Evolutionary conservation across 2,797 vertebrate species (phyloP), one percentile per base, ranked within the genome.

Genomic region (Falco rusticolus): DNA sequence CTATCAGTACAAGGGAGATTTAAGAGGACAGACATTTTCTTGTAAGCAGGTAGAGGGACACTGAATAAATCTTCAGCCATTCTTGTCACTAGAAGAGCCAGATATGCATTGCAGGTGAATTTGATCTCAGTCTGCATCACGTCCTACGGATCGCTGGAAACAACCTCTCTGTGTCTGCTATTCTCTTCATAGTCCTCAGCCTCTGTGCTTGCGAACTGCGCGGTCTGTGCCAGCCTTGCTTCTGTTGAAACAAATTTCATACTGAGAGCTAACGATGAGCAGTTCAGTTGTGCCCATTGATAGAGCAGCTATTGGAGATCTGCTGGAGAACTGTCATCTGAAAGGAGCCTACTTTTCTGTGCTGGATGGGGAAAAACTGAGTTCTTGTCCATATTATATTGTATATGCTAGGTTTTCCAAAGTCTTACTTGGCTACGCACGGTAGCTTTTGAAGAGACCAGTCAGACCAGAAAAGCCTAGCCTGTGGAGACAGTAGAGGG

Each of bases 31-130:
- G 18, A 41, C 5, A 2, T 53, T 31, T 87, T 90, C 7, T 51
- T 87, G 33, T 57, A 31, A 80, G 37, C 33, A 64, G 26, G 12
- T 68, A 24, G 12, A 74, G 57, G 56, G 41, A 29, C 45, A 34
- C 13, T 0, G 2, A 41, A 6, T 54, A 65, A 0, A 0, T 15
- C 3, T 81, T 83, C 50, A 83, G 64, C 26, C 31, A 13, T 63
- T 85, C 56, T 51, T 47, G 11, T 77, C 26, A n/a, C 57, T 70
- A 18, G 41, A n/a, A 65, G 65, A 80, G 61, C 24, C 33, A 84
- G 51, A 51, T 76, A 43, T 0, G 1, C 60, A 71, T 20, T 84
- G 85, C 64, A 71, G 60, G 45, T 88, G 84, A 77, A 91, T 87
- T 79, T 94, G 61, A 85, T 71, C 82, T 84, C 72, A 20, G 3